phyloP scores from a whole-genome alignment of 2,888 invertebrate species.

The Ryuthela nishihirai region DNA sequence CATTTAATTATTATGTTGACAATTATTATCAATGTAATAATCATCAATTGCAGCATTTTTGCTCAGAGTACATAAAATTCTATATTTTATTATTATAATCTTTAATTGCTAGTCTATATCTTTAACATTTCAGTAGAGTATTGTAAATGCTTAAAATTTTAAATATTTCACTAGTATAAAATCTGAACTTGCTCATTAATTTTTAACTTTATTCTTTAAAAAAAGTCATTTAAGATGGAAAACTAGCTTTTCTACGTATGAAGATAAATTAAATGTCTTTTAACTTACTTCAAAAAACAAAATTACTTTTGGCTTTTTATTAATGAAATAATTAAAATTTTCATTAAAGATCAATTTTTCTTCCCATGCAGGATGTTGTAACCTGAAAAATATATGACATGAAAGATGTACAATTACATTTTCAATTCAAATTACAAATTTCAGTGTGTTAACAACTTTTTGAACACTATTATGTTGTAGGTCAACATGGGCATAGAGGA shows the following conservation, averaged over 20 bases:
- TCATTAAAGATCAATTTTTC: constrained; percentile 63
- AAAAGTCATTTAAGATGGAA: neutral
- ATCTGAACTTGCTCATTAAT: too few relatives aligned
- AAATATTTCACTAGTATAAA: too few relatives aligned
- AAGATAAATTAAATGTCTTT: neutral
- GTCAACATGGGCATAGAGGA: neutral
- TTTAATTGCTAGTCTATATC: too few relatives aligned
- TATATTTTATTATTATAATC: too few relatives aligned
- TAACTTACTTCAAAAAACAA: constrained; percentile 56
- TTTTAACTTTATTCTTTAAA: too few relatives aligned
- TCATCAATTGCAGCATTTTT: too few relatives aligned
- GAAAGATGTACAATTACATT: neutral
- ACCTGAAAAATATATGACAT: constrained; percentile 44
- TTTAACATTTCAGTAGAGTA: too few relatives aligned
- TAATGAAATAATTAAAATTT: constrained; percentile 53
- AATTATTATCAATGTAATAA: too few relatives aligned
- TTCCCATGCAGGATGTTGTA: constrained; percentile 61
- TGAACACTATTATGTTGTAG: neutral
- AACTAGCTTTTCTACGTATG: neutral
- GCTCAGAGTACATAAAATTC: too few relatives aligned
- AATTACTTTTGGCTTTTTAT: constrained; percentile 51
- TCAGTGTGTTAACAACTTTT: too few relatives aligned
- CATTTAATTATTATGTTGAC: too few relatives aligned
- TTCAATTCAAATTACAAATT: neutral
- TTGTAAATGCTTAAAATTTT: too few relatives aligned